Conservation (phyloP, 2,888 invertebrate genomes). For the Lasius platythorax region DNA sequence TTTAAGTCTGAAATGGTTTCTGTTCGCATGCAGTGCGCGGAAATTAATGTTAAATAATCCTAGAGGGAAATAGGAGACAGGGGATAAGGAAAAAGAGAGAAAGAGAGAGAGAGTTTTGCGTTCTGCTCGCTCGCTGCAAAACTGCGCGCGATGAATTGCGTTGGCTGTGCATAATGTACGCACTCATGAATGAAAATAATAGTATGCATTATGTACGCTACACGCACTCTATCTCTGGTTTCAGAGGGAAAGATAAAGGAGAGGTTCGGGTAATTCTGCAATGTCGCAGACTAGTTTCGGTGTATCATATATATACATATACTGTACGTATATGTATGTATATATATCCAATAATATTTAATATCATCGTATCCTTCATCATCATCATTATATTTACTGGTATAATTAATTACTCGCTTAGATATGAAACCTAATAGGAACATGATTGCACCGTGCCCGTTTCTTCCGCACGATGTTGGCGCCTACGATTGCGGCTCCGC, state of each 20-base stretch:
- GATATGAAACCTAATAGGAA: conserved; percentile 87
- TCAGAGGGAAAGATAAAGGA: conserved; percentile 69
- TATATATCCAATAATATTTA: conserved; percentile 84
- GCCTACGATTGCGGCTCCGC: conserved; percentile 66
- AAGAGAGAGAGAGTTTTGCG: background rate
- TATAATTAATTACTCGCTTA: conserved; percentile 86
- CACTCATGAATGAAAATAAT: conserved; percentile 48
- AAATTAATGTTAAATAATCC: conserved; percentile 2
- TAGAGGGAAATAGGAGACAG: background rate
- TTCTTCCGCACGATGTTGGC: conserved; percentile 78
- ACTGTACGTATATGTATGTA: conserved; percentile 77
- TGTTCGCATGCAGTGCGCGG: background rate
- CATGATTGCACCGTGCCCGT: conserved; percentile 85
- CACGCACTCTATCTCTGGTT: conserved; percentile 38
- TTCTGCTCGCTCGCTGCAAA: conserved; percentile 1
- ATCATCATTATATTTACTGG: conserved; percentile 85
- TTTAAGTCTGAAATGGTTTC: conserved; percentile 10
- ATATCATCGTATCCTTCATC: conserved; percentile 85
- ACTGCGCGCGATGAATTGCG: conserved; percentile 10
- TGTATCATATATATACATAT: conserved; percentile 74
- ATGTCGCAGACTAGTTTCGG: conserved; percentile 83
- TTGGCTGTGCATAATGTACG: background rate
- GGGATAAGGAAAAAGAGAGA: background rate
- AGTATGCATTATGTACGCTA: conserved; percentile 49
- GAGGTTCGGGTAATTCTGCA: conserved; percentile 78